These are phyloP conservation scores for Sitta carolinensis DNA, from an alignment of 2,797 vertebrate genomes.

Conservation along the genomic window DNA sequence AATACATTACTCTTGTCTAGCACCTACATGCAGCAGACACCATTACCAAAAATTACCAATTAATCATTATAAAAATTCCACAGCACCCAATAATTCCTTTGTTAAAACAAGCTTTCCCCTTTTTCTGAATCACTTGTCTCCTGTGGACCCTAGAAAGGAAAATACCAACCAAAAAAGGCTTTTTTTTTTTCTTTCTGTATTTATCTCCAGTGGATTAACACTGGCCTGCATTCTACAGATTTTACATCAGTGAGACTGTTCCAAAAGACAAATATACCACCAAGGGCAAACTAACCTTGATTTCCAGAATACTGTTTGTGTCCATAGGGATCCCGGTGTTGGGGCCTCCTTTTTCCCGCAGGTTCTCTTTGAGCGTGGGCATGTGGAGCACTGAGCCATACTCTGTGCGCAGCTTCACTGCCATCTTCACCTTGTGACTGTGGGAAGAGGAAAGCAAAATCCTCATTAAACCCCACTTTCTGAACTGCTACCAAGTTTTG, in stretches of 20 bases:
- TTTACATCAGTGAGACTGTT: not conserved
- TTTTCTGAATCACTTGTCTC: not conserved
- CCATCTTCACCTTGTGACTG: conserved; percentile 93
- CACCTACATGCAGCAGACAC: accelerated
- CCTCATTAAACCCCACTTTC: not conserved
- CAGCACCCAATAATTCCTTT: not conserved
- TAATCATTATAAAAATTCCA: not conserved
- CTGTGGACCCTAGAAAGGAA: not conserved
- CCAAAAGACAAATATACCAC: not conserved
- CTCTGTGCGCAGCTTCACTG: conserved; percentile 87
- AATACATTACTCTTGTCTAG: not conserved
- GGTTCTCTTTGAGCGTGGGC: conserved; percentile 89
- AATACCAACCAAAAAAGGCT: not conserved
- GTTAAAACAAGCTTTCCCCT: not conserved
- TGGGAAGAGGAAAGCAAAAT: not conserved
- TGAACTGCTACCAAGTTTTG: not conserved
- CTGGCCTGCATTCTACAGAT: not conserved
- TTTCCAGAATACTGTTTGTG: conserved; percentile 81
- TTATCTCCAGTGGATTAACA: not conserved
- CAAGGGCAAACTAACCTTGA: conserved; percentile 76
- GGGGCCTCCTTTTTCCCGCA: conserved; percentile 80
- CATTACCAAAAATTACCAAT: not conserved
- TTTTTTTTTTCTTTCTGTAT: not conserved
- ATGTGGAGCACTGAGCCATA: conserved; percentile 91
- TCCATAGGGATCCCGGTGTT: conserved; percentile 74